Conservation (phyloP, 2,113 vertebrate genomes). For the Megaceryle maxima region DNA sequence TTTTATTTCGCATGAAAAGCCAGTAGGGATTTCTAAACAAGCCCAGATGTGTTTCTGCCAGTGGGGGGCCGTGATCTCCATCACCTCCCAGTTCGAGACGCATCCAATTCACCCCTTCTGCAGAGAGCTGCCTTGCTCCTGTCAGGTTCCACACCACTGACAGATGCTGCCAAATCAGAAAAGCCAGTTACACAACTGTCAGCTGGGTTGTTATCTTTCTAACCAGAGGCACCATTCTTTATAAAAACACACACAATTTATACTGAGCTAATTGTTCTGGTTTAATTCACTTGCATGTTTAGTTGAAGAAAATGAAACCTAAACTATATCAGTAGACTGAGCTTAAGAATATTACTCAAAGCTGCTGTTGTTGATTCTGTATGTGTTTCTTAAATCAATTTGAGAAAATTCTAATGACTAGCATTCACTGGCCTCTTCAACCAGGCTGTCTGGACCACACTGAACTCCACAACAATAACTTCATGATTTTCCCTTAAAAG, state of each 20-base stretch:
- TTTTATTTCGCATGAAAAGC: conserved; percentile 25
- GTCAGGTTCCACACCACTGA: background rate
- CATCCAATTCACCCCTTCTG: background rate
- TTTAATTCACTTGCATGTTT: background rate
- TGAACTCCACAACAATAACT: background rate
- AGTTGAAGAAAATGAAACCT: background rate
- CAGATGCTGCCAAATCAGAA: background rate
- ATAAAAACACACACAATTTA: background rate
- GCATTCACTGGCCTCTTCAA: background rate
- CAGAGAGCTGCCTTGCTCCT: background rate
- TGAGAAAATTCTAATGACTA: background rate
- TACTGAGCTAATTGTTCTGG: background rate
- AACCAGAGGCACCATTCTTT: background rate
- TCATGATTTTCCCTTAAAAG: background rate
- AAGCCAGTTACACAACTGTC: background rate
- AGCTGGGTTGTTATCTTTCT: background rate
- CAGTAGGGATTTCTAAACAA: conserved; percentile 18
- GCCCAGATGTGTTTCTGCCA: conserved; percentile 16
- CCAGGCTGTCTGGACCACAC: background rate
- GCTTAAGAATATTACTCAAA: background rate
- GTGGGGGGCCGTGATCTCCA: background rate
- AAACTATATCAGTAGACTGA: background rate
- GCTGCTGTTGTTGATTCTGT: background rate
- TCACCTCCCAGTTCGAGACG: background rate
- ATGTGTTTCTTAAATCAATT: background rate